Evolutionary conservation across 35 echinoderm and acorn worm species (phyloP), one percentile per base, ranked within the genome.

Genomic region (Diadema setosum): DNA sequence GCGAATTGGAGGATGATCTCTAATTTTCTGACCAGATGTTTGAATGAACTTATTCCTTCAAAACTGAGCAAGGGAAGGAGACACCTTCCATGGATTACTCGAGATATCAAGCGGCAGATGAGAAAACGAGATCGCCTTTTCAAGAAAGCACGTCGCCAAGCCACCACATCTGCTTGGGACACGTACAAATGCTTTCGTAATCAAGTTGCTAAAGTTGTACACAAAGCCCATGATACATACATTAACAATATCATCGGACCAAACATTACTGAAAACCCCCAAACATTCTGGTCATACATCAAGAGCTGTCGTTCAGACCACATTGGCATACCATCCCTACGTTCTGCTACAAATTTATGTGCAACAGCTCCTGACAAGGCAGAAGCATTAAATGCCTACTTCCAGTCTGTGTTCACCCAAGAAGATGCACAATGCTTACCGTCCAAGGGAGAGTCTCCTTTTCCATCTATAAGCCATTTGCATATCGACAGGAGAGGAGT

Each of bases 121-220:
- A 78, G 90, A 64, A 92, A 92, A 40, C 34, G 90, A 58, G 90
- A 92, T 56, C 73, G 63, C 49, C 59, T 84, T 2, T 49, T 74
- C 18, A 69, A 58, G 21, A 69, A 75, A 35, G 89, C 89, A 52
- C 70, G 30, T 5, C 34, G 44, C 37, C 39, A 76, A 34, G 36
- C 70, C 34, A 39, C 33, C 42, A 8, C 70, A 12, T 8, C 34
- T 39, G 36, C 70, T 8, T 76, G 70, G 34, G 42, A 76, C 36
- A 39, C 31, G 3, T 76, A 76, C 39, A 8, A 39, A 16, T n/a
- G n/a, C n/a, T n/a, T n/a, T n/a, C n/a, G n/a, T n/a, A n/a, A n/a
- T n/a, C 58, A 61, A 1, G 58, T 61, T 0, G 58, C 1, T 17
- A 61, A 1, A n/a, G n/a, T 61, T 61, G 58, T 61, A 5, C 58